Conservation (phyloP, 2,888 invertebrate species). For the Leucoma salicis region DNA sequence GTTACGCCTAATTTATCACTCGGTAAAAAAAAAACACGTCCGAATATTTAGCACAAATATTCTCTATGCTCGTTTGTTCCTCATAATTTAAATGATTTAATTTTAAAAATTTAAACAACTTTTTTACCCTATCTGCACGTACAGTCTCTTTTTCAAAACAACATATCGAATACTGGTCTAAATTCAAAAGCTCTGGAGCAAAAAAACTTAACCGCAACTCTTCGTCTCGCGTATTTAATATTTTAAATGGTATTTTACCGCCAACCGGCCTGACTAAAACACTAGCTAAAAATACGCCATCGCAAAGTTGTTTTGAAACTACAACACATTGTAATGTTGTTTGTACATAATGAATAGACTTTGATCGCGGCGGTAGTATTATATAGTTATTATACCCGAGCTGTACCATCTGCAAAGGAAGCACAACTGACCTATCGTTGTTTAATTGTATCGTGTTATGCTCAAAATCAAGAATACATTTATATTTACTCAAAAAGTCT, state of each 20-base stretch:
- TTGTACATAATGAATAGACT: too few relatives aligned
- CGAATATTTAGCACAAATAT: conserved; percentile 1
- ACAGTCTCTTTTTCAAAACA: not conserved
- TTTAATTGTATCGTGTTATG: too few relatives aligned
- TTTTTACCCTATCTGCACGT: not conserved
- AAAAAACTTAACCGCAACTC: not conserved
- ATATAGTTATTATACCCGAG: too few relatives aligned
- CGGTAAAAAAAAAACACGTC: not conserved
- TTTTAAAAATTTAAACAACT: not conserved
- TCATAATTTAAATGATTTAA: not conserved
- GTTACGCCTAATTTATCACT: not conserved
- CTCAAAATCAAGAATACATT: too few relatives aligned
- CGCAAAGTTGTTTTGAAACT: too few relatives aligned
- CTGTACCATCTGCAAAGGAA: too few relatives aligned
- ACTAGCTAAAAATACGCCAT: too few relatives aligned
- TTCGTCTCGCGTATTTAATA: not conserved
- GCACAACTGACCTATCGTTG: too few relatives aligned
- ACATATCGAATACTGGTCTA: not conserved
- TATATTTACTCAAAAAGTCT: too few relatives aligned
- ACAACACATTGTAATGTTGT: too few relatives aligned
- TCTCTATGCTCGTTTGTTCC: not conserved
- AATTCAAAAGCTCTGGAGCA: not conserved
- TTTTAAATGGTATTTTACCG: not conserved
- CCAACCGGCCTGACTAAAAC: too few relatives aligned
- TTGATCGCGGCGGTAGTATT: too few relatives aligned